Conservation (phyloP, 2,888 invertebrate genomes). For the Tortrix viridana region DNA sequence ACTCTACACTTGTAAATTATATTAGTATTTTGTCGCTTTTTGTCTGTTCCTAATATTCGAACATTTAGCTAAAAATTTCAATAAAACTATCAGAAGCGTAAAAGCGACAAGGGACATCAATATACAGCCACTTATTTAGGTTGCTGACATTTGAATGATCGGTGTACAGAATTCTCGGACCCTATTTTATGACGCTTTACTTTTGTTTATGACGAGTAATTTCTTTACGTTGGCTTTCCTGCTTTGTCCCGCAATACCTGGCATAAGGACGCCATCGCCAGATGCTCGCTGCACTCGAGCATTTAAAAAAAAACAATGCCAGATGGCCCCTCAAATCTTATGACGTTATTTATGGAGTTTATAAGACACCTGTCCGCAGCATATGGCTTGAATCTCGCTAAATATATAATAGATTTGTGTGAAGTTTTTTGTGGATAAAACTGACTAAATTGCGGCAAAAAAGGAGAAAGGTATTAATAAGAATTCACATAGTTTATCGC, state of each 20-base stretch:
- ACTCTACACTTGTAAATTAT: too few relatives aligned
- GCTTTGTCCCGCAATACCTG: slow-evolving; percentile 18
- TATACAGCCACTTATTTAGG: too few relatives aligned
- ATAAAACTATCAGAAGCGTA: too few relatives aligned
- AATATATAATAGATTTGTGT: not conserved
- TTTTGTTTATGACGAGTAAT: not conserved
- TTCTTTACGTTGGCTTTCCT: not conserved
- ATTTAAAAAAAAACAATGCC: slow-evolving; percentile 46
- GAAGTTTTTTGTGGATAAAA: not conserved
- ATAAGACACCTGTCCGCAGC: slow-evolving; percentile 52
- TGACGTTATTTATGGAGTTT: slow-evolving; percentile 52
- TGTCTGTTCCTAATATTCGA: too few relatives aligned
- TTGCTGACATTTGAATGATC: too few relatives aligned
- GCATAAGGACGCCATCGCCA: slow-evolving; percentile 33
- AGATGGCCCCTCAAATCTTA: slow-evolving; percentile 53
- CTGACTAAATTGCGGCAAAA: not conserved
- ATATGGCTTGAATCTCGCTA: slow-evolving; percentile 32
- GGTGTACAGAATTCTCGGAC: too few relatives aligned
- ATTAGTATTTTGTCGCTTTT: too few relatives aligned
- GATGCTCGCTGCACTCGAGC: slow-evolving; percentile 46
- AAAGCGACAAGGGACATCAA: too few relatives aligned
- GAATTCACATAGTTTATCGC: not conserved
- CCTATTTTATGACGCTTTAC: too few relatives aligned
- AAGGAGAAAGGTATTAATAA: too few relatives aligned
- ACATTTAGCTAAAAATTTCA: too few relatives aligned